A percentile compares a stretch with the other conserved stretches of the same genome.
Evolutionary conservation across 2,888 invertebrate genomes (phyloP).

Genomic region (Isotomurus palustris): DNA sequence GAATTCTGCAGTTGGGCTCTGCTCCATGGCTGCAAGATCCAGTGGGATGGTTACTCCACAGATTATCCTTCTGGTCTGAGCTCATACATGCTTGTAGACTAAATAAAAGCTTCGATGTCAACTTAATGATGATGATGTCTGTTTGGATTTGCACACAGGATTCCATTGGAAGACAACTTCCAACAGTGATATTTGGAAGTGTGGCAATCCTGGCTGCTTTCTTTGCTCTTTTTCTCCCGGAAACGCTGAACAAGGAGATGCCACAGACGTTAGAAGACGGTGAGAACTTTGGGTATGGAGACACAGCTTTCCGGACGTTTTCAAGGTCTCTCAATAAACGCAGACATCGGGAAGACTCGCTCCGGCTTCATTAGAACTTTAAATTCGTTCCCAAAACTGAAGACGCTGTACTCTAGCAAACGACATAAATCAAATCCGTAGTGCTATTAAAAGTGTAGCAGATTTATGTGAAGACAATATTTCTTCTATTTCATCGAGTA

Average conservation of each 20-base stretch:
- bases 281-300: conserved; percentile 73
- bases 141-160: conserved; percentile 51
- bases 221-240: conserved; percentile 68
- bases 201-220: conserved; percentile 70
- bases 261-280: conserved; percentile 77
- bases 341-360: background rate
- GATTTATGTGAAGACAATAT: too few relatives aligned
- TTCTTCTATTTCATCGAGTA: too few relatives aligned
- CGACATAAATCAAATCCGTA: too few relatives aligned
- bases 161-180: conserved; percentile 71
- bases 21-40: conserved; percentile 75
- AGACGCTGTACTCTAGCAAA: too few relatives aligned
- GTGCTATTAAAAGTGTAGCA: too few relatives aligned
- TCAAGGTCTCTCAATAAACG: conserved; percentile 15
- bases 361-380: background rate
- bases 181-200: conserved; percentile 69
- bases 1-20: conserved; percentile 76
- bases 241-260: conserved; percentile 77
- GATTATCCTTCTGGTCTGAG: conserved; percentile 20
- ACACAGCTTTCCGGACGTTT: conserved; percentile 54
- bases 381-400: too few relatives aligned
- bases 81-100: background rate
- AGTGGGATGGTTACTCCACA: conserved; percentile 44
- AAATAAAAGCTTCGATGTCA: background rate
- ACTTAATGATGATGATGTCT: background rate